Evolutionary conservation across 2,888 invertebrate genomes (phyloP).

Genomic region (Physocephala rufipes): DNA sequence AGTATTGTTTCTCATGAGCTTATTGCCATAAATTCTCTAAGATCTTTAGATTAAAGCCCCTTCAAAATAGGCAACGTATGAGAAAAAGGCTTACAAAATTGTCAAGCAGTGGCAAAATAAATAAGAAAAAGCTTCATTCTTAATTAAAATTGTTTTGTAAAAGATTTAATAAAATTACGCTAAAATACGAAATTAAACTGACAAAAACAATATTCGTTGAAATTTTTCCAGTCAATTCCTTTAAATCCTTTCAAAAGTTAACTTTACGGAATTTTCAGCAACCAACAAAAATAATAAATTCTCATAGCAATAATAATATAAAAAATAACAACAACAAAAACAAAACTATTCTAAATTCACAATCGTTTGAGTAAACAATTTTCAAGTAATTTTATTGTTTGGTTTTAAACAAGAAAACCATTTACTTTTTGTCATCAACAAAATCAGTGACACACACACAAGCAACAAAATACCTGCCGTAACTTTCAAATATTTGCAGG

Average conservation of each 20-base stretch:
- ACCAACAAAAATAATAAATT: slow-evolving; percentile 8
- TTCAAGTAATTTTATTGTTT: slow-evolving; percentile 1
- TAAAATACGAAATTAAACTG: too few species aligned
- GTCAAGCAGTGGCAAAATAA: not conserved
- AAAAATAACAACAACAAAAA: not conserved
- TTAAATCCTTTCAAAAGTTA: too few species aligned
- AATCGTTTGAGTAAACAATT: not conserved
- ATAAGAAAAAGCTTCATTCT: too few species aligned
- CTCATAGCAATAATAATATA: not conserved
- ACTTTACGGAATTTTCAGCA: too few species aligned
- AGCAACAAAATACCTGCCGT: too few species aligned
- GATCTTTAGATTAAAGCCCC: not conserved
- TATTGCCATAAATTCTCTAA: slow-evolving; percentile 7
- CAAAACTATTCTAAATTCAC: not conserved
- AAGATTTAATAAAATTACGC: too few species aligned
- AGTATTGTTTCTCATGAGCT: not conserved
- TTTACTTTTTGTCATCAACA: not conserved
- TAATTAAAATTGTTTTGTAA: too few species aligned
- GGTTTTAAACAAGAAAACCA: not conserved
- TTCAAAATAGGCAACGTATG: not conserved
- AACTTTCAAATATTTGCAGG: too few species aligned
- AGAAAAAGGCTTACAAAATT: not conserved
- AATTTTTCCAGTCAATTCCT: too few species aligned
- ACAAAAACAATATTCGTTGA: too few species aligned
- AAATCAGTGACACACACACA: not conserved